Base-by-base conservation (phyloP, 2,113 vertebrate genomes). In the Bufo bufo region DNA sequence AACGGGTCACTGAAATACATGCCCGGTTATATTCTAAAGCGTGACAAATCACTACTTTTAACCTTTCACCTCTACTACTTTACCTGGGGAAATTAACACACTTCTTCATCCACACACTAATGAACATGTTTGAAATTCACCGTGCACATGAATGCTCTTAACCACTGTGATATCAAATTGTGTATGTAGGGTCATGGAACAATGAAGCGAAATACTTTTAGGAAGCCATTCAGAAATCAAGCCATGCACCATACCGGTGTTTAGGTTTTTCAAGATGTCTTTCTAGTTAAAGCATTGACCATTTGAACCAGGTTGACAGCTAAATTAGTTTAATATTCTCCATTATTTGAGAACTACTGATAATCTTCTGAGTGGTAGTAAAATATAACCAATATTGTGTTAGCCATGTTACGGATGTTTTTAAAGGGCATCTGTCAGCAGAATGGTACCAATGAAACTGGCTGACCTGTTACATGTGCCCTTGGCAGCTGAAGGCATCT, bases 31-130 rank as follows among this genome's bases (percentile, higher is more conserved):
- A 69, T 50, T n/a, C 43, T 50, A 23, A 69, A 82, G 81, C 71
- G 82, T 84, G 63, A 71, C n/a, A 50, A 19, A 61, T 81, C 33
- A 81, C 47, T 52, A 63, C 50, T 23, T 47, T 86, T 86, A 86
- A 86, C 85, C 52, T 54, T 43, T 71, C 85, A 87, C 85, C 61
- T 65, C 33, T 71, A 65, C 58, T 87, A 81, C 16, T 50, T 20
- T 50, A 77, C 56, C 33, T 80, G 58, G 69, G 49, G 66, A 66
- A 63, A 87, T 71, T 80, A 87, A 80, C 63, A 56, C 85, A 87
- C 85, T 71, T 69, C 52, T 87, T 87, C 49, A 87, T 54, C 47
- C n/a, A 79, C 50, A 87, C 85, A 87, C 63, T 11, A 87, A 69
- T 87, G 74, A 4, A 86, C 61, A 63, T 10, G 77, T 66, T 79